phyloP scores from a whole-genome alignment of 2,113 vertebrate genomes.

The Saccopteryx leptura region DNA sequence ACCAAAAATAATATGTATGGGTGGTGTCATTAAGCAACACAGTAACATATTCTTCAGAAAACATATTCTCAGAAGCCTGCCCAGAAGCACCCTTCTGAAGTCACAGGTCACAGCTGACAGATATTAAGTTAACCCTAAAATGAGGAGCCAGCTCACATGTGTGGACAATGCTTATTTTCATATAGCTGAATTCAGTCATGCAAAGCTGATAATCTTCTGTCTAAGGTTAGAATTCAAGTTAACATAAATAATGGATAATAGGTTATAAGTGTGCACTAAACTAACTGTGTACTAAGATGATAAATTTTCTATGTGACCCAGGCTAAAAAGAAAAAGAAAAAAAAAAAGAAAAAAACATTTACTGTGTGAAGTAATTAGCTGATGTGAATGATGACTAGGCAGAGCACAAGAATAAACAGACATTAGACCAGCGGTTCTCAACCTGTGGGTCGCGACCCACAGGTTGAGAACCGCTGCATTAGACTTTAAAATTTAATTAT shows the following conservation, averaged over 20 bases:
- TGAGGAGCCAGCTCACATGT: slow-evolving; percentile 33
- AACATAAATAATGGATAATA: background rate
- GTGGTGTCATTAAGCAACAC: slow-evolving; percentile 10
- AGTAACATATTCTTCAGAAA: slow-evolving; percentile 52
- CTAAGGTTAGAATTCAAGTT: slow-evolving; percentile 53
- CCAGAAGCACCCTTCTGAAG: slow-evolving; percentile 5
- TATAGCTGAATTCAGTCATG: background rate
- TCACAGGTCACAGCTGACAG: slow-evolving; percentile 65
- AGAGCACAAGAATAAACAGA: background rate
- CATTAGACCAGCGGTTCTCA: background rate
- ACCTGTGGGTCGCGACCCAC: too few relatives aligned
- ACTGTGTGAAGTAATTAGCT: background rate
- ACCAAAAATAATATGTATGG: slow-evolving; percentile 27
- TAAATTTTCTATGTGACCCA: background rate
- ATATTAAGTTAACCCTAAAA: slow-evolving; percentile 47
- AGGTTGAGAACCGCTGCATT: too few relatives aligned
- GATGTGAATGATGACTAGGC: background rate
- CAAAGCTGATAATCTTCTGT: slow-evolving; percentile 51
- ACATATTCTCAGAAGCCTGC: background rate
- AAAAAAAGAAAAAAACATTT: too few relatives aligned
- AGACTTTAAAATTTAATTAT: background rate
- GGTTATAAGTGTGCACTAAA: background rate
- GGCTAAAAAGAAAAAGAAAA: too few relatives aligned
- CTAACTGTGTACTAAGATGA: background rate
- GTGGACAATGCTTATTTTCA: background rate